Evolutionary conservation across 2,113 vertebrate species (phyloP).

Genomic region (Nothoprocta perdicaria): DNA sequence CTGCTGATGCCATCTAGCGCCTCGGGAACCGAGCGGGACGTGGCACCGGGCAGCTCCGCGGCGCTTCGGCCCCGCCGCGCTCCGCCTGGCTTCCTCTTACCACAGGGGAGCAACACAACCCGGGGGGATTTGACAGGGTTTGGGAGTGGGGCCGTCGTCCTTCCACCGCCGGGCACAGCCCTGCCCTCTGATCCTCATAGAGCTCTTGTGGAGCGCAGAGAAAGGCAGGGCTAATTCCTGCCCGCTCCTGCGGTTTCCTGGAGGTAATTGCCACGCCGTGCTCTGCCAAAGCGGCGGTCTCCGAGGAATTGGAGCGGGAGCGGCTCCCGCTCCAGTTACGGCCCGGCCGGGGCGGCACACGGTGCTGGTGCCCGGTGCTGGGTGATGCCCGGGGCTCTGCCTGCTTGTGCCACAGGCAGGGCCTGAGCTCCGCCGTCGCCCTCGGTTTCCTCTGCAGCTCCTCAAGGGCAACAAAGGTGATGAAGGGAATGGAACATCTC

Average conservation of each 20-base stretch:
- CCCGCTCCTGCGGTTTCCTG: slow-evolving; percentile 56
- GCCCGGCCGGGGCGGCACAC: background rate
- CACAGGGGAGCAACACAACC: background rate
- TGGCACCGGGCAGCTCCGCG: background rate
- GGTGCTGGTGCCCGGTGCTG: background rate
- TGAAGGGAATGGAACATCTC: too few species aligned
- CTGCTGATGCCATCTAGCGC: slow-evolving; percentile 3
- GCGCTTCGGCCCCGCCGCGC: background rate
- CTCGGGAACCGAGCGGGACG: too few species aligned
- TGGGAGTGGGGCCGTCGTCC: background rate
- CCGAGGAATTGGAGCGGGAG: slow-evolving; percentile 31
- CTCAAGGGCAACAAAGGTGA: too few species aligned
- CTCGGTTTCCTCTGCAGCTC: too few species aligned
- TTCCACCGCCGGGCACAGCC: background rate
- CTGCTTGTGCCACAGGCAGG: too few species aligned
- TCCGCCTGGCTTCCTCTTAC: background rate
- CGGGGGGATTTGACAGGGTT: background rate
- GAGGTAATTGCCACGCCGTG: slow-evolving; percentile 15
- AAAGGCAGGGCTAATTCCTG: slow-evolving; percentile 39
- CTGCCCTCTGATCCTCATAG: background rate
- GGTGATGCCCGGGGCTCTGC: too few species aligned
- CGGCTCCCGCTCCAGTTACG: slow-evolving; percentile 11
- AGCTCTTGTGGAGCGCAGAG: slow-evolving; percentile 9
- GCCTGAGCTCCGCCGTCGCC: too few species aligned
- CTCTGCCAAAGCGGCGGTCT: slow-evolving; percentile 42